phyloP scores from a whole-genome alignment of 2,888 invertebrate species.

The Sesia bembeciformis region DNA sequence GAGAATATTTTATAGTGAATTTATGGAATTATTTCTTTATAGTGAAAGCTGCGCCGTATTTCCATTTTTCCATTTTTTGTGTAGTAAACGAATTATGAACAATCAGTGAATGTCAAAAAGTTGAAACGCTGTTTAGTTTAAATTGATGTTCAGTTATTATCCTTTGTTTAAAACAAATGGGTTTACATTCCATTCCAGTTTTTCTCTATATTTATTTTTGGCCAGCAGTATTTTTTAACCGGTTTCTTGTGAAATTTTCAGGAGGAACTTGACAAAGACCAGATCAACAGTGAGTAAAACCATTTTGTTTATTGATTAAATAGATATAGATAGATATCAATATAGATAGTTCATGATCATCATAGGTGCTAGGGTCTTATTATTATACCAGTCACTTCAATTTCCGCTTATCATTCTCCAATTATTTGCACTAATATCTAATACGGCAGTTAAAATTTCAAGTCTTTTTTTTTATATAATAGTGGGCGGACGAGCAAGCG shows the following conservation, averaged over 20 bases:
- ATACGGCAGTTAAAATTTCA: too few relatives aligned
- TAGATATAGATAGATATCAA: too few relatives aligned
- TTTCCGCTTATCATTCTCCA: too few relatives aligned
- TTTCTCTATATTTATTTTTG: background rate
- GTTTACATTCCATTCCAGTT: background rate
- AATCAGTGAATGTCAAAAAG: background rate
- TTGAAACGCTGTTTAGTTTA: background rate
- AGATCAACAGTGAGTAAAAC: slow-evolving; percentile 80
- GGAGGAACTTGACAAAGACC: slow-evolving; percentile 86
- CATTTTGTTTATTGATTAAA: too few relatives aligned
- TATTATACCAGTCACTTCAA: too few relatives aligned
- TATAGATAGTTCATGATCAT: too few relatives aligned
- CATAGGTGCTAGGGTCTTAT: too few relatives aligned
- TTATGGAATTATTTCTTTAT: background rate
- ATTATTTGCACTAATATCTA: too few relatives aligned
- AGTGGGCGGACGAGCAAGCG: too few relatives aligned
- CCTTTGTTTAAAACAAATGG: background rate
- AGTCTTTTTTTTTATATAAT: too few relatives aligned
- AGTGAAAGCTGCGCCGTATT: background rate
- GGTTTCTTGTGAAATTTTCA: slow-evolving; percentile 42
- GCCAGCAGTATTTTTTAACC: background rate
- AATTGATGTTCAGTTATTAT: background rate
- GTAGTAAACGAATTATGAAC: background rate
- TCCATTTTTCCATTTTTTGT: too few relatives aligned
- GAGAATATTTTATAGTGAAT: slow-evolving; percentile 11